Base-by-base conservation (phyloP, 2,797 vertebrate genomes). In the Centroberyx gerrardi region DNA sequence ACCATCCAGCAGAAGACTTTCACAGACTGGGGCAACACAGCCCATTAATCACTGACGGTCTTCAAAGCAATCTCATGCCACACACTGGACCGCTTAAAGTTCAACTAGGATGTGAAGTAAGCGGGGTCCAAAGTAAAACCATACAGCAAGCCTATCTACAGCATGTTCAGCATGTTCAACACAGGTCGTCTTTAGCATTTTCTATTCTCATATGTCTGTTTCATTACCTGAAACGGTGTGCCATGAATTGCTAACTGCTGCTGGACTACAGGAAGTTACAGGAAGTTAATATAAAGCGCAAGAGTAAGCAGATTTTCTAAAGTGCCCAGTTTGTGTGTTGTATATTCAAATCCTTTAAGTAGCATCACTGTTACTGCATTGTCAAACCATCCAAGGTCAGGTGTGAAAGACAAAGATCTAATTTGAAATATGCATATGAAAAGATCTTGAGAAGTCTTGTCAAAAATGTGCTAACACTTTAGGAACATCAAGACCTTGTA, bases 1-100 rank as follows among this genome's bases (percentile, higher is more conserved):
- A 83, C 58, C 80, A 14, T 29, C n/a, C 9, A 71, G 68, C 75
- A 61, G 14, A 64, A 8, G 42, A 78, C 63, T 48, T 72, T 73
- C 68, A 27, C 42, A 54, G 54, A 42, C 12, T 0, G 18, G 59
- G 56, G 51, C 55, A 44, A 62, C 65, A 70, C 76, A 69, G 63
- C 61, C 66, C 83, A 88, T 92, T 79, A 82, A 87, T 88, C 80
- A 90, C 53, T 29, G 69, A 59, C 27, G 38, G 75, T 68, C 76
- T 85, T 80, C 79, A 87, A 83, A 90, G 80, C 55, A 0, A 69
- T 12, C 17, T 58, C 17, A 22, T 67, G 60, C 62, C 68, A 64
- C 74, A 74, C 62, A 17, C 62, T 60, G 76, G 72, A 78, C 36
- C 54, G 17, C 55, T 74, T 68, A 38, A 6, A 53, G 68, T 17